Evolutionary conservation across 2,113 vertebrate genomes (phyloP).

Genomic region (Pelecanus crispus): DNA sequence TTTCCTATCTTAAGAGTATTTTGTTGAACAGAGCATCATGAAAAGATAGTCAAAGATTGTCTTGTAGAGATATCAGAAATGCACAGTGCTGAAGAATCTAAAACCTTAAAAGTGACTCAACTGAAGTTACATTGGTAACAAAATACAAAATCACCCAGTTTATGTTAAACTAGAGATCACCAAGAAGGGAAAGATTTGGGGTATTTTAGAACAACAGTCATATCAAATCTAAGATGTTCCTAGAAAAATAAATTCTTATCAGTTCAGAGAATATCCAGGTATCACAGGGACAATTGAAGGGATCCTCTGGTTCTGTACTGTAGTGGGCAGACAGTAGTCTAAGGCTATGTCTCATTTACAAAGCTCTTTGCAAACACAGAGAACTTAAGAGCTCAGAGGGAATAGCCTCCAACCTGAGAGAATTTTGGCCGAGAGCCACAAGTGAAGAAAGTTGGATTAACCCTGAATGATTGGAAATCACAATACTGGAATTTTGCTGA

Average conservation of each 20-base stretch:
- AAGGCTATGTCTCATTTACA: not conserved
- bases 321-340: not conserved
- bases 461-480: not conserved
- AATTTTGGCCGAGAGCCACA: not conserved
- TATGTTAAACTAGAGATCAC: not conserved
- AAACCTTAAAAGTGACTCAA: not conserved
- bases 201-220: not conserved
- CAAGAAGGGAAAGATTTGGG: not conserved
- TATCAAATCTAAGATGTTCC: not conserved
- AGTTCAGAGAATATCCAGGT: not conserved
- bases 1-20: not conserved
- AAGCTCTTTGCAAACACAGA: not conserved
- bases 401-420: not conserved
- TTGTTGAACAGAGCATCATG: not conserved
- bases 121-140: not conserved
- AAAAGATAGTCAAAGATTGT: not conserved
- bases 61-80: not conserved
- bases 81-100: not conserved
- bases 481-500: not conserved
- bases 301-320: not conserved
- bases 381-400: not conserved
- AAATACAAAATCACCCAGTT: not conserved
- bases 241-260: not conserved
- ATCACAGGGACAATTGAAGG: not conserved
- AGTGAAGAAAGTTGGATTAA: not conserved